A percentile compares a stretch with the other conserved stretches of the same genome.
Conservation (phyloP, 2,113 vertebrate genomes). For the Fregata magnificens region DNA sequence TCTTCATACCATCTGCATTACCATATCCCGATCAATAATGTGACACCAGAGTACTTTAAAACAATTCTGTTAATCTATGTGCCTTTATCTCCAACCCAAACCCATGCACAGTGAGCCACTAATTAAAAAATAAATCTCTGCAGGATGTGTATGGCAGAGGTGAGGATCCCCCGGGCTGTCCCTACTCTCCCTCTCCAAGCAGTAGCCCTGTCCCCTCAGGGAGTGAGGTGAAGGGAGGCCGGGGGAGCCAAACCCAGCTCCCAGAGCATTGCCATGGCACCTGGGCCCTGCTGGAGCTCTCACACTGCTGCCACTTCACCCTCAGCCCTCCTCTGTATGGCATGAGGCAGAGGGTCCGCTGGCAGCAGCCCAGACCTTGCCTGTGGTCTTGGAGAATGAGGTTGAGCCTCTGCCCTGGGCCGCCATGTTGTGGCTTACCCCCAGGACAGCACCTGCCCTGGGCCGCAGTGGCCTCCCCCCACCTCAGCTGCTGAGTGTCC, state of each 20-base stretch:
- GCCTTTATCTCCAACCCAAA: background rate
- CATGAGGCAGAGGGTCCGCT: background rate
- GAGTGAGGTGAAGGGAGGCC: rapidly evolving
- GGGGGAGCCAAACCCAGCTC: background rate
- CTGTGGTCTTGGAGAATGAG: background rate
- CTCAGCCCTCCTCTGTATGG: background rate
- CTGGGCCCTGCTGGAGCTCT: background rate
- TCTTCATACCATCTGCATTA: background rate
- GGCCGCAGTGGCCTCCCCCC: rapidly evolving
- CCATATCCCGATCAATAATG: background rate
- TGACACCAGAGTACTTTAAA: background rate
- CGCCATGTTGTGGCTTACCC: rapidly evolving
- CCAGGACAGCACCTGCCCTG: background rate
- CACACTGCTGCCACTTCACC: background rate
- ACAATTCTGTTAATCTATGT: background rate
- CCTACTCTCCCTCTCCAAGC: background rate
- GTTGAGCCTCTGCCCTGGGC: background rate
- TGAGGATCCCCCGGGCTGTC: background rate
- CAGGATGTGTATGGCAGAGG: background rate
- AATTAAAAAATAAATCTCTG: background rate
- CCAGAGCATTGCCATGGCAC: background rate
- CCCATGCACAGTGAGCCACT: rapidly evolving
- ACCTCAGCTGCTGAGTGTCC: background rate
- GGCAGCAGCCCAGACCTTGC: background rate
- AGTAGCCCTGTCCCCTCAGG: background rate